Percentiles rank a stretch among this genome's conserved stretches.
Evolutionary conservation across 1,140 invertebrate species (phyloP).

Genomic region (Potamilus streckersoni): DNA sequence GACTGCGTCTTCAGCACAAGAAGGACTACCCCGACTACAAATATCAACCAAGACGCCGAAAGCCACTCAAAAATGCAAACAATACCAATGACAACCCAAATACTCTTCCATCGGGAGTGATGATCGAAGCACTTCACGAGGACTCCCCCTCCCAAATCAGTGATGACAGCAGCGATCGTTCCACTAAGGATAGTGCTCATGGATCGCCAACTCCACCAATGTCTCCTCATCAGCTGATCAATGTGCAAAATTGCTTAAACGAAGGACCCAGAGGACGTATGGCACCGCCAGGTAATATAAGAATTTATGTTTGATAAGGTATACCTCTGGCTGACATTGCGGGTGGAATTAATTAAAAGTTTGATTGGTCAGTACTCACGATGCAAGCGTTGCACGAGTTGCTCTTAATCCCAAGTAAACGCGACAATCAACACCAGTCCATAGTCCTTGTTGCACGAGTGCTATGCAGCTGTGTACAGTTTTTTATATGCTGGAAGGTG

Average conservation of each 20-base stretch:
- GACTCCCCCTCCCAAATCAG: slow-evolving; percentile 52
- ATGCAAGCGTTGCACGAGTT: no score
- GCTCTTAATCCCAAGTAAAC: no score
- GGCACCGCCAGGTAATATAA: no score
- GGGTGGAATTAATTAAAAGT: no score
- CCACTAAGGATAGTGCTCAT: slow-evolving; percentile 52
- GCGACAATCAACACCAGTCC: no score
- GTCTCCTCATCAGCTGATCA: slow-evolving; percentile 60
- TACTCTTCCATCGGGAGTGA: slow-evolving; percentile 40
- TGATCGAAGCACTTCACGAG: slow-evolving; percentile 49
- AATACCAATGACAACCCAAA: slow-evolving; percentile 43
- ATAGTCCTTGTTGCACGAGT: no score
- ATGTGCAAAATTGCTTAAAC: slow-evolving; percentile 52
- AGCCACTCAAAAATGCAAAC: slow-evolving; percentile 55
- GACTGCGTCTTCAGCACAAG: slow-evolving; percentile 87
- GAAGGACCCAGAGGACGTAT: slow-evolving; percentile 44
- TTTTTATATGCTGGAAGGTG: no score
- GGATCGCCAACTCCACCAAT: slow-evolving; percentile 62
- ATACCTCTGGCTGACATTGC: no score
- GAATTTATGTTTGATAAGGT: no score
- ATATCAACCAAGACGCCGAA: slow-evolving; percentile 84
- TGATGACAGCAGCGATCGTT: slow-evolving; percentile 60
- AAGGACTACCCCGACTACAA: slow-evolving; percentile 93
- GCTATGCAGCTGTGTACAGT: no score
- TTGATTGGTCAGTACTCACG: no score